Base-by-base conservation (phyloP, 2,888 invertebrate species). In the Cryptus viduatorius region DNA sequence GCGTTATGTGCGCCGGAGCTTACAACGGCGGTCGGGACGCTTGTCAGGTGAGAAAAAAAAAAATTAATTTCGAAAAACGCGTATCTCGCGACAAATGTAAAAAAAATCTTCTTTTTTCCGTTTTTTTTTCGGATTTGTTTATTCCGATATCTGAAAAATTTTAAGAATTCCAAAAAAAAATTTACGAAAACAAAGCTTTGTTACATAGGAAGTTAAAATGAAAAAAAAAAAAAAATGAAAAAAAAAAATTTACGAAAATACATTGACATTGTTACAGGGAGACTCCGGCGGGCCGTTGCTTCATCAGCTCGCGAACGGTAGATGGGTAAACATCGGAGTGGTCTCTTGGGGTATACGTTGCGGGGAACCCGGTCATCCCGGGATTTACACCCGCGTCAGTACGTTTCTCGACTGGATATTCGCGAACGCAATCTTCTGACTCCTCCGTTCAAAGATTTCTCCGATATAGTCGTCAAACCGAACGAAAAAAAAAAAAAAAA, bases 311-410 rank as follows among this genome's bases (percentile, higher is more conserved):
- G 94, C 95, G 1, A 96, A 96, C 90, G 96, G 96, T 0, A 95
- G 97, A 67, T 98, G 98, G 98, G 95, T 96, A 0, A 95, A 95
- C 42, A 95, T 97, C 64, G 98, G 98, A 0, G 95, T 98, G 78
- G 98, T 98, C 0, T 98, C 98, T 0, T 98, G 97, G 97, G 98
- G 98, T 14, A 95, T 97, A 50, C 95, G 96, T 2, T 98, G 98
- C 91, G 98, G 97, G 0, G 96, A 96, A 86, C 95, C 95, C 29
- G 95, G 95, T 68, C 96, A 95, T 82, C 98, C 98, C 0, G 98
- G 98, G 1, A 94, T 98, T 44, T 98, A 98, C 92, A 96, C 97
- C 0, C 94, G 96, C 48, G 97, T 98, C 31, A 96, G 95, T 87
- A 95, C 95, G 87, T 97, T 96, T 92, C 94, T 97, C 37, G 95